Percentiles rank a stretch among this genome's conserved stretches.
phyloP scores from a whole-genome alignment of 2,113 vertebrate genomes.

The Clarias gariepinus region DNA sequence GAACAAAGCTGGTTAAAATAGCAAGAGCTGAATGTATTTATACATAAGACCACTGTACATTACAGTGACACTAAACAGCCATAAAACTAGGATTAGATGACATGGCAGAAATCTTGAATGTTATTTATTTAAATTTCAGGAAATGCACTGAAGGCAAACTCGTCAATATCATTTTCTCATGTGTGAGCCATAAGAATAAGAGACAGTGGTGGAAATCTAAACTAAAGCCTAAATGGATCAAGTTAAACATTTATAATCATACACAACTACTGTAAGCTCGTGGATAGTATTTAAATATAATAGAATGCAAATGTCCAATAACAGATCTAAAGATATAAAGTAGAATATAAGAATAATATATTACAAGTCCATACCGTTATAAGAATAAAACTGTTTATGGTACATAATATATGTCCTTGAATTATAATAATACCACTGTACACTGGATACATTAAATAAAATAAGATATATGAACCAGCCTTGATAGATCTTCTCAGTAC shows the following conservation, averaged over 20 bases:
- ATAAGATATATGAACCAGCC: not conserved
- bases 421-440: not conserved
- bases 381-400: not conserved
- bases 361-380: no score
- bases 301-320: not conserved
- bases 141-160: not conserved
- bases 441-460: not conserved
- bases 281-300: not conserved
- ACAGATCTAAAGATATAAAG: not conserved
- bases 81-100: not conserved
- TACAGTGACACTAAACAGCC: not conserved
- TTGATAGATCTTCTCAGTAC: not conserved
- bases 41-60: not conserved
- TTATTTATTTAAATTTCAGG: not conserved
- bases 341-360: no score
- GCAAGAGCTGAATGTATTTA: constrained; percentile 30
- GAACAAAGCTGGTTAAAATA: constrained; percentile 22
- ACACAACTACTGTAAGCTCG: no score
- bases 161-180: not conserved
- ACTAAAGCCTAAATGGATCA: not conserved
- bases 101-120: not conserved
- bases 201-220: not conserved
- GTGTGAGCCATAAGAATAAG: not conserved
- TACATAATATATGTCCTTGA: not conserved
- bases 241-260: not conserved